phyloP scores from a whole-genome alignment of 2,888 invertebrate genomes.

The Calameuta pallipes region DNA sequence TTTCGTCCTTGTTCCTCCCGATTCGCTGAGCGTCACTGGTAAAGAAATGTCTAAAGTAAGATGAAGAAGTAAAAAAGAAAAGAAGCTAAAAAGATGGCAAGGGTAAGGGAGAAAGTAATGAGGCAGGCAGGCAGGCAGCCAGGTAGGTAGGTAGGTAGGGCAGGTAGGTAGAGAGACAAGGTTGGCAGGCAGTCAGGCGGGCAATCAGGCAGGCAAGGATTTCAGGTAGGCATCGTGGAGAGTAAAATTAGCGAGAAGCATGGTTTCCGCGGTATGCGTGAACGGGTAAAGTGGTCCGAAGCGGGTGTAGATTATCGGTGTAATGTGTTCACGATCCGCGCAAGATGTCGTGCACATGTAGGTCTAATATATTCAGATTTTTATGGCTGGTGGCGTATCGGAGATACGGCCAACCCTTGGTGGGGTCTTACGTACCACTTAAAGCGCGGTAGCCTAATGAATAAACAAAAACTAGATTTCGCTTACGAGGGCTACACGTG shows the following conservation, averaged over 20 bases:
- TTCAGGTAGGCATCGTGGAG: neutral
- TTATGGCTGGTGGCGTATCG: constrained; percentile 63
- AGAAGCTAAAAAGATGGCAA: neutral
- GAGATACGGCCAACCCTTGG: constrained; percentile 52
- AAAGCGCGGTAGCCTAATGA: constrained; percentile 59
- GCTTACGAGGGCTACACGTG: constrained; percentile 58
- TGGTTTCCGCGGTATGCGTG: constrained; percentile 33
- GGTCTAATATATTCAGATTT: constrained; percentile 66
- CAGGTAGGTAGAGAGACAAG: neutral
- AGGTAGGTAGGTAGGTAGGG: neutral
- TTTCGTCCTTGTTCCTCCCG: neutral
- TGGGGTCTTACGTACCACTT: constrained; percentile 51
- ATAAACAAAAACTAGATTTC: constrained; percentile 64
- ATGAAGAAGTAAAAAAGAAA: neutral
- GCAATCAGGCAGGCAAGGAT: neutral
- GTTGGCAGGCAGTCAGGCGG: neutral
- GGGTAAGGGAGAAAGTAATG: neutral
- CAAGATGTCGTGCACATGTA: constrained; percentile 60
- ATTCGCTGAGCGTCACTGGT: neutral
- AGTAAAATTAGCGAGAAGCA: neutral
- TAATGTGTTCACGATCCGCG: constrained; percentile 58
- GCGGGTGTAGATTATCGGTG: constrained; percentile 50
- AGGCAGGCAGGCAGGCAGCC: neutral
- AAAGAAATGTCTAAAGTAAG: neutral
- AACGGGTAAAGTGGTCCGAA: constrained; percentile 42